Percentiles rank a stretch among this genome's conserved stretches.
These are phyloP conservation scores for Drosophila sturtevanti DNA, from an alignment of 1,140 invertebrate genomes.

Conservation along the genomic window DNA sequence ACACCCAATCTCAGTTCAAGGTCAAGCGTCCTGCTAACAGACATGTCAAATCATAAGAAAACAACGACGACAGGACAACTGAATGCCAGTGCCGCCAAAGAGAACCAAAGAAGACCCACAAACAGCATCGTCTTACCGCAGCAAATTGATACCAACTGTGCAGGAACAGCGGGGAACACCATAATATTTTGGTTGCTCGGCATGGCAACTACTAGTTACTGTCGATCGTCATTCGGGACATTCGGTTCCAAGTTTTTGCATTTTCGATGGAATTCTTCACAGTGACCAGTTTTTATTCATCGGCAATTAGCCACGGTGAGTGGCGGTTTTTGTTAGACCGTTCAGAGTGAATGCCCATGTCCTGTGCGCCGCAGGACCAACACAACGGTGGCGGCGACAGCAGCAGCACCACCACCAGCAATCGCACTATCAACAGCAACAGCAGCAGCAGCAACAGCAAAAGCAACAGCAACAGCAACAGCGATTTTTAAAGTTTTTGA, in stretches of 20 bases:
- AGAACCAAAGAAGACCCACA: constrained; percentile 36
- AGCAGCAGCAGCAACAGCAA: not conserved
- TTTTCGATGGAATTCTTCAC: constrained; percentile 61
- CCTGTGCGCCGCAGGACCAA: constrained; percentile 55
- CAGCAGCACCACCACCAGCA: not conserved
- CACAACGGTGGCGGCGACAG: constrained; percentile 43
- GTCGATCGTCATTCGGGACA: too few relatives aligned
- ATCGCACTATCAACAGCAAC: not conserved
- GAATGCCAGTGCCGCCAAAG: constrained; percentile 52
- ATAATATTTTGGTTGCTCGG: constrained; percentile 81
- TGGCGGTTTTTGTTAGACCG: constrained; percentile 52
- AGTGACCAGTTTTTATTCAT: constrained; percentile 63
- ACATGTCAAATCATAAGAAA: constrained; percentile 70
- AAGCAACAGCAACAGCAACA: not conserved
- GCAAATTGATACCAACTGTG: constrained; percentile 73
- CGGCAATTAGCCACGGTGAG: constrained; percentile 73
- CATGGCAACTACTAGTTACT: constrained; percentile 25
- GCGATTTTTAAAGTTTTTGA: constrained; percentile 2
- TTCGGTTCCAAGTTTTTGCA: not conserved
- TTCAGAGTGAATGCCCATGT: constrained; percentile 24
- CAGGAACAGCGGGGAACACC: constrained; percentile 76
- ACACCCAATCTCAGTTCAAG: constrained; percentile 55
- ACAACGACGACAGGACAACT: constrained; percentile 58
- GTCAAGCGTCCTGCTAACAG: constrained; percentile 67
- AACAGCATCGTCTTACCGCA: constrained; percentile 75